Base-by-base conservation (phyloP, 2,888 invertebrate species). In the Ommatoiulus sabulosus region DNA sequence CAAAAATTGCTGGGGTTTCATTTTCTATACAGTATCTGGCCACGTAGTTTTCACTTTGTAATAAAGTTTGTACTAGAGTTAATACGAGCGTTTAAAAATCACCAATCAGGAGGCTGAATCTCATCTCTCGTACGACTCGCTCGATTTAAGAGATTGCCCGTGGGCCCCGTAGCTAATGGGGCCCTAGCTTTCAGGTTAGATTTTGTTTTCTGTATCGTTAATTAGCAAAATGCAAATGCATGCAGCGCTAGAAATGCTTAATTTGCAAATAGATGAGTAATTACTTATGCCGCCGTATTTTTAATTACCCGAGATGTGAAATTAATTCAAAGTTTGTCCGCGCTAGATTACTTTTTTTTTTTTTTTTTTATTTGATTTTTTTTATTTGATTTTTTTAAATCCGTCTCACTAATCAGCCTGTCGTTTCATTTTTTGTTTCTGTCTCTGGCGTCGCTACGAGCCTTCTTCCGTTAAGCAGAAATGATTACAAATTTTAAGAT, bases 191-290 rank as follows among this genome's bases (percentile, higher is more conserved):
- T 35, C 35, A 20, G 72, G 3, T 52, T 52, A 52, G 52, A 72
- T 72, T 72, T 72, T 72, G 72, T 72, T 72, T 72, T 72, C 72
- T 72, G 72, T 72, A 8, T 72, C 72, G 72, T 72, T 72, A 72
- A 72, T 72, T 72, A 72, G 72, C 24, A 0, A 72, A 72, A 72
- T 72, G 72, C 24, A 20, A 72, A 72, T 72, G 72, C 24, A 72
- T 72, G 72, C 24, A 24, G 72, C 72, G 20, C 20, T 72, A 72
- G 72, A 24, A 72, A 72, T 72, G 72, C 72, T 72, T 72, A 72
- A 72, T 72, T 72, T 72, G 72, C 72, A 72, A 72, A 72, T 72
- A 72, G 72, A 72, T 72, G 72, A 72, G 72, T 72, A 72, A 72
- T 72, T 72, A 72, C 72, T 72, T 72, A 72, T 35, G 35, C 72